A percentile compares a stretch with the other conserved stretches of the same genome.
Conservation (phyloP, 2,113 vertebrate species). For the Centropus bengalensis region DNA sequence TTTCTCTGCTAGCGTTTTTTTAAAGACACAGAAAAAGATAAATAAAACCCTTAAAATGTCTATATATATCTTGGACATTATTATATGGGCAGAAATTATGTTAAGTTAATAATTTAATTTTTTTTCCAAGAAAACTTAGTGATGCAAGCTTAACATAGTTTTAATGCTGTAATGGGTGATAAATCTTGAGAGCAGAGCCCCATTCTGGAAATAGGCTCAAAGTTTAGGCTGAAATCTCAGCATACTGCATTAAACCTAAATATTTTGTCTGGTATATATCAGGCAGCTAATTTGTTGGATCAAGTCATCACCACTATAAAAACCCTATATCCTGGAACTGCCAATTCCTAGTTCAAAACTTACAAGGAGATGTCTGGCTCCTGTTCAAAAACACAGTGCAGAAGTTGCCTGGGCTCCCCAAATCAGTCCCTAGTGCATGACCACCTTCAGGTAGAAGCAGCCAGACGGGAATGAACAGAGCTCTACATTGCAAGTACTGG, state of each 20-base stretch:
- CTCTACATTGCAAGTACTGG: slow-evolving; percentile 39
- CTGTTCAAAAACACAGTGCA: background rate
- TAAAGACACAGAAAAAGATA: slow-evolving; percentile 44
- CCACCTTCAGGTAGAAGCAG: slow-evolving; percentile 41
- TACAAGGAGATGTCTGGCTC: slow-evolving; percentile 31
- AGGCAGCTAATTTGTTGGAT: slow-evolving; percentile 67
- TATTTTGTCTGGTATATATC: slow-evolving; percentile 62
- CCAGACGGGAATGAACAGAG: background rate
- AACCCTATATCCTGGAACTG: slow-evolving; percentile 39
- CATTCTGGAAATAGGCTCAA: slow-evolving; percentile 20
- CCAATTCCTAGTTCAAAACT: slow-evolving; percentile 42
- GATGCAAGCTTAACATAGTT: slow-evolving; percentile 7
- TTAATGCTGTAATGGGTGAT: background rate
- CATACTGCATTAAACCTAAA: slow-evolving; percentile 66
- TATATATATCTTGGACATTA: background rate
- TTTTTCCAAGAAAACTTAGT: background rate
- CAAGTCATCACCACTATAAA: slow-evolving; percentile 44
- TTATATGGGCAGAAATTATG: background rate
- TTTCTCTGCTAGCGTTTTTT: slow-evolving; percentile 15
- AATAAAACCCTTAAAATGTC: background rate
- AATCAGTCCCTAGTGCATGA: slow-evolving; percentile 34
- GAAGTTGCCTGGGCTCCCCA: slow-evolving; percentile 3
- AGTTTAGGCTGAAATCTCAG: slow-evolving; percentile 60
- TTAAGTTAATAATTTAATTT: background rate
- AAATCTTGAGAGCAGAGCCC: slow-evolving; percentile 44